A percentile compares a stretch with the other conserved stretches of the same genome.
phyloP scores from a whole-genome alignment of 1,140 invertebrate genomes.

The Aphidius ervi region DNA sequence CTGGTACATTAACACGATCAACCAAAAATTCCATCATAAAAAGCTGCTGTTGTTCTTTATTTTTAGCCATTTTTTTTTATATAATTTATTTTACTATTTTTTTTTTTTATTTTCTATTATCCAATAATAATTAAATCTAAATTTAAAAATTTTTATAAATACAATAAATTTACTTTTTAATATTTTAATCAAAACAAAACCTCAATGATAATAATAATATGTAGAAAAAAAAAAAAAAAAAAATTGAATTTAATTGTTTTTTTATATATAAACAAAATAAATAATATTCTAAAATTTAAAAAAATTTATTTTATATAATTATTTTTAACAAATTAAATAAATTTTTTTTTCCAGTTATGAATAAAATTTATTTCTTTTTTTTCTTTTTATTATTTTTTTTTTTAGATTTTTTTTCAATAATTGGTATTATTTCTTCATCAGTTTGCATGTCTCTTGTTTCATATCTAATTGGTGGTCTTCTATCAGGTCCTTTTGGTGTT shows the following conservation, averaged over 20 bases:
- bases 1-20: conserved; percentile 39
- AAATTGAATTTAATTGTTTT: too few species aligned
- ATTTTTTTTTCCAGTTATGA: too few species aligned
- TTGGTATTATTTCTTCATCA: conserved; percentile 27
- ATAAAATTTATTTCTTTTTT: conserved; percentile 23
- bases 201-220: too few species aligned
- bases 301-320: too few species aligned
- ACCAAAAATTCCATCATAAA: conserved; percentile 48
- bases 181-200: too few species aligned
- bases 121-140: too few species aligned
- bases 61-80: conserved; percentile 5
- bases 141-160: too few species aligned
- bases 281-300: too few species aligned
- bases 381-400: conserved; percentile 19
- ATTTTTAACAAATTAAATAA: too few species aligned
- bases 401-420: conserved; percentile 1
- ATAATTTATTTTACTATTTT: background rate
- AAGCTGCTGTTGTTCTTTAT: conserved; percentile 31
- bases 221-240: too few species aligned
- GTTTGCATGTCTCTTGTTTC: conserved; percentile 48
- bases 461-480: conserved; percentile 39
- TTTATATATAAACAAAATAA: too few species aligned
- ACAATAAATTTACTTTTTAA: too few species aligned
- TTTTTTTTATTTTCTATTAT: conserved; percentile 6
- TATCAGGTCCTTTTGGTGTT: conserved; percentile 43